Evolutionary conservation across 1,140 invertebrate genomes (phyloP).

Genomic region (Brachionus koreanus): DNA sequence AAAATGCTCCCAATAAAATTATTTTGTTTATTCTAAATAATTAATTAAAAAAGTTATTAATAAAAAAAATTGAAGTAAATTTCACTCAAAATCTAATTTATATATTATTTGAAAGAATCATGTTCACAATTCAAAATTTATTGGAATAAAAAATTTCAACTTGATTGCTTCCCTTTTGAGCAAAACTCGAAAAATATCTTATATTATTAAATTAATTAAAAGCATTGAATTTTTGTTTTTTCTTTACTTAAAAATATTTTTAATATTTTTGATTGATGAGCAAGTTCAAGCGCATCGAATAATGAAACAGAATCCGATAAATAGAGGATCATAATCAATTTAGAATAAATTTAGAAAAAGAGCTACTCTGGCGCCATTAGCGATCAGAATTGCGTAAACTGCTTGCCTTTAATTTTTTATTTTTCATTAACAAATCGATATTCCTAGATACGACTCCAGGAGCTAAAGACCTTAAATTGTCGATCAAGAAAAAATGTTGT

Average conservation of each 20-base stretch:
- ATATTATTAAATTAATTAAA: neutral
- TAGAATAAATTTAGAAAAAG: neutral
- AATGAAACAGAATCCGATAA: neutral
- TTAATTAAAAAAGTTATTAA: neutral
- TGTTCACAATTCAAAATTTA: neutral
- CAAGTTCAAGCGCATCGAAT: neutral
- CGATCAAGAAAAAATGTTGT: neutral
- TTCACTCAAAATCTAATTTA: neutral
- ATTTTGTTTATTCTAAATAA: neutral
- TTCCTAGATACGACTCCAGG: neutral
- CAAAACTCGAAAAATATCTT: neutral
- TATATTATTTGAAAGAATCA: neutral
- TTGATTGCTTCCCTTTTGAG: neutral
- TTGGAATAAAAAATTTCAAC: neutral
- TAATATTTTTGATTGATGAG: neutral
- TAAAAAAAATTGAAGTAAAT: neutral
- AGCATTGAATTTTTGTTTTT: neutral
- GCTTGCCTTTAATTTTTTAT: neutral
- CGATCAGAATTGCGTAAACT: neutral
- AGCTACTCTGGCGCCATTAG: neutral
- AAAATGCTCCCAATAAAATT: neutral
- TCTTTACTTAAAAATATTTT: neutral
- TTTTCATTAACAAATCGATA: neutral
- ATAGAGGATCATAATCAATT: neutral
- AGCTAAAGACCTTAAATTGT: neutral